phyloP scores from a whole-genome alignment of 1,140 invertebrate species.

The Argopecten irradians region DNA sequence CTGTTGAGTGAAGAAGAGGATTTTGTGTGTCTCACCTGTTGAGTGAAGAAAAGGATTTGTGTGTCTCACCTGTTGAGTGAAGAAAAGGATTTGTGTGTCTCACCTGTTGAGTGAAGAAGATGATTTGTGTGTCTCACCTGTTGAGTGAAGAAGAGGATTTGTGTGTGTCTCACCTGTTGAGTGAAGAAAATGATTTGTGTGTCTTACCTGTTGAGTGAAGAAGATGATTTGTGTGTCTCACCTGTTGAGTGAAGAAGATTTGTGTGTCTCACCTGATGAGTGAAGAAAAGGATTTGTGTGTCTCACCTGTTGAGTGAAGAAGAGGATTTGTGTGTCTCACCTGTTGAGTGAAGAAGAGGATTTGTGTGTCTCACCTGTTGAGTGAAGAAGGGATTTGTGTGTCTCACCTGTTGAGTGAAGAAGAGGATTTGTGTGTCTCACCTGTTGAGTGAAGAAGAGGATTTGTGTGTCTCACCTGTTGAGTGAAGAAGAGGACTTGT shows the following conservation, averaged over 20 bases:
- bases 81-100: neutral
- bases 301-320: too few relatives aligned
- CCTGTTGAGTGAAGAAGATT: too few relatives aligned
- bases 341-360: too few relatives aligned
- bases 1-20: constrained; percentile 35
- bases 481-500: too few relatives aligned
- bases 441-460: too few relatives aligned
- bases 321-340: too few relatives aligned
- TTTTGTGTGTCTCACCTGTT: constrained; percentile 41
- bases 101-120: neutral
- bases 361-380: too few relatives aligned
- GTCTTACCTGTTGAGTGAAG: too few relatives aligned
- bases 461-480: too few relatives aligned
- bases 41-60: constrained; percentile 57
- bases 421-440: too few relatives aligned
- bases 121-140: neutral
- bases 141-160: neutral
- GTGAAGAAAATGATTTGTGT: constrained; percentile 60
- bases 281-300: neutral
- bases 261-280: neutral
- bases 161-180: constrained; percentile 51
- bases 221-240: constrained; percentile 59
- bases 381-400: too few relatives aligned
- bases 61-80: constrained; percentile 54
- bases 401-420: too few relatives aligned